Conservation (phyloP, 1,140 invertebrate genomes). For the Meloidogyne floridensis region DNA sequence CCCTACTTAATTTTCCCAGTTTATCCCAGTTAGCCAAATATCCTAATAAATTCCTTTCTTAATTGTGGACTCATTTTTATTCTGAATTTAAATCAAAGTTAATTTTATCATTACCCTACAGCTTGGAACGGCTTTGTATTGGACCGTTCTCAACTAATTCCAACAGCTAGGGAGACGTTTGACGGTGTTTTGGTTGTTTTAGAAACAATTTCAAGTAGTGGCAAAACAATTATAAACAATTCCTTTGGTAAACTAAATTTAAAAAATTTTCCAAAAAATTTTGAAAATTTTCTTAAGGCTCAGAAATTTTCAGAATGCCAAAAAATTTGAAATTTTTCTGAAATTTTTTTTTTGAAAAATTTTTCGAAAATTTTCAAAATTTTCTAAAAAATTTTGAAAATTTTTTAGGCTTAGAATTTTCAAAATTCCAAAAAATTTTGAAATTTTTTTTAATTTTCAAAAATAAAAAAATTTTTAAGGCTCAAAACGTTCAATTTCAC, state of each 20-base stretch:
- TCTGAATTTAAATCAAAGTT: constrained; percentile 15
- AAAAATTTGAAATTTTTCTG: no score
- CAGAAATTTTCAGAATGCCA: no score
- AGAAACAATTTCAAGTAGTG: constrained; percentile 24
- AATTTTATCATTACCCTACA: constrained; percentile 15
- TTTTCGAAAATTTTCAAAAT: not conserved
- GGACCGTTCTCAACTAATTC: constrained; percentile 39
- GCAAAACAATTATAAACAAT: not conserved
- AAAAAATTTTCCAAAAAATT: not conserved
- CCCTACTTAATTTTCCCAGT: no score
- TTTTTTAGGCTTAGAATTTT: not conserved
- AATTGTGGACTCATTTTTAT: not conserved
- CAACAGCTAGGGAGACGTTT: constrained; percentile 44
- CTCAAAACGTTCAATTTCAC: not conserved
- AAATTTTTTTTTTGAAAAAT: no score
- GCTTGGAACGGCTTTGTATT: constrained; percentile 45
- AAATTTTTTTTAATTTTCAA: not conserved
- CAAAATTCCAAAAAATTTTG: not conserved
- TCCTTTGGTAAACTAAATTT: not conserved
- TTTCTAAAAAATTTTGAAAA: not conserved
- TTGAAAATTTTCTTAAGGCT: not conserved
- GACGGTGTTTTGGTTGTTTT: constrained; percentile 40
- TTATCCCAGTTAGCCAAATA: no score
- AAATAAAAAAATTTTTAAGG: not conserved
- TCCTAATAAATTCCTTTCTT: no score